Base-by-base conservation (phyloP, 2,888 invertebrate species). In the Ommatoiulus sabulosus region DNA sequence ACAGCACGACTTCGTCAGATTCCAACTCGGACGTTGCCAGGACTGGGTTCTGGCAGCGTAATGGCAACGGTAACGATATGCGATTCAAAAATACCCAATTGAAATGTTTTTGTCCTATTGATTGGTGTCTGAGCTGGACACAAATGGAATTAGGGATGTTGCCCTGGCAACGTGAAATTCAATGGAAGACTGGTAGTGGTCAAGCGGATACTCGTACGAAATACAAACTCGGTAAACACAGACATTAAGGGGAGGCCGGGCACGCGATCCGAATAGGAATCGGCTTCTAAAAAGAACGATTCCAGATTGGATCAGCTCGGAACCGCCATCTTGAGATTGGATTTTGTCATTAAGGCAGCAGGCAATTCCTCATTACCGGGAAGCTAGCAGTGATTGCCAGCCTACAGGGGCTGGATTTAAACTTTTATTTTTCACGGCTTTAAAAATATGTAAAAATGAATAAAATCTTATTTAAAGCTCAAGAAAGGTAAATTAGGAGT, bases 81-180 rank as follows among this genome's bases (percentile, higher is more conserved):
- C 72, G 72, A 72, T 24, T 72, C 72, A 72, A 72, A 35, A 72
- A 72, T 72, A n/a, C 10, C 72, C 72, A 72, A 72, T 72, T 72
- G 72, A 72, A 72, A 72, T 72, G 72, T 72, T 72, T 72, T n/a
- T n/a, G 72, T 72, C 72, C 72, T 72, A 72, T 72, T 72, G 72
- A 72, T 72, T 72, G 72, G 72, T 72, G 72, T 72, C 72, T 72
- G 72, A 72, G 72, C 72, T 72, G 72, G 72, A 24, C 72, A 72
- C 72, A 72, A 72, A 72, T 72, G 72, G 72, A 72, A 72, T 72
- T 72, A 72, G 72, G 72, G 72, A 72, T 24, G 72, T 72, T 72
- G 72, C 10, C 72, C 10, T 72, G 72, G 72, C 72, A 72, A 72
- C 72, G 72, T 24, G 72, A 72, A 72, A 72, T 72, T 72, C 72